Evolutionary conservation across 2,888 invertebrate species (phyloP).

Genomic region (Harmothoe impar): DNA sequence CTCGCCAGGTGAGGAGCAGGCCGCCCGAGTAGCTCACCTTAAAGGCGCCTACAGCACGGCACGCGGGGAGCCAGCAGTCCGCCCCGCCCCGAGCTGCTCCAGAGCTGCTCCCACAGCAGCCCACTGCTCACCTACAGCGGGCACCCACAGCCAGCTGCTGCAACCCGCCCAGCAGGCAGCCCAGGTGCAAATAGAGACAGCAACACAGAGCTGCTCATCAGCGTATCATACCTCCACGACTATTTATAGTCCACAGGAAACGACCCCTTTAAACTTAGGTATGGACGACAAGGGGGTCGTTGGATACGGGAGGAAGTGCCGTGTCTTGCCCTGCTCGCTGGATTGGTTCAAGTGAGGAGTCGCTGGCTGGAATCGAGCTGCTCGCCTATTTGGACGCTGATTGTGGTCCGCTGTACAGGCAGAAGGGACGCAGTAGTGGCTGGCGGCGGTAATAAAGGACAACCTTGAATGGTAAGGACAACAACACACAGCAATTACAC

Average conservation of each 20-base stretch:
- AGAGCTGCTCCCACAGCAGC: not conserved
- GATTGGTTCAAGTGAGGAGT: too few relatives aligned
- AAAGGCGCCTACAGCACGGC: not conserved
- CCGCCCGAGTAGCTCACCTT: not conserved
- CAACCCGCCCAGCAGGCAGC: not conserved
- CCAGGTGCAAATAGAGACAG: not conserved
- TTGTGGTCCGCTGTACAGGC: too few relatives aligned
- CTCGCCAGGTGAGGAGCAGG: conserved; percentile 1
- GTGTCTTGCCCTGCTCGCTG: too few relatives aligned
- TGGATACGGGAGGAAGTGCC: too few relatives aligned
- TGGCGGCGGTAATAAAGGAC: too few relatives aligned
- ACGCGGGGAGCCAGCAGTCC: not conserved
- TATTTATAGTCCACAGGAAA: not conserved
- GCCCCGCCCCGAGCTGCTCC: not conserved
- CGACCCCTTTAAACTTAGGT: not conserved
- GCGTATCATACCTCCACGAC: not conserved
- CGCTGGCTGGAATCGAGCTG: too few relatives aligned
- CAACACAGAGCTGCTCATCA: not conserved
- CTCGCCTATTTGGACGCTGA: too few relatives aligned
- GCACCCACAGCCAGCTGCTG: not conserved
- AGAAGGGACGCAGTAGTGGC: too few relatives aligned
- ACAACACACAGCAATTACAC: too few relatives aligned
- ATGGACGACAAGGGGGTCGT: not conserved
- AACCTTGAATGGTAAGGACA: too few relatives aligned
- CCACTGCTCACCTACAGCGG: not conserved